These are phyloP conservation scores for Eugnorisma glareosa DNA, from an alignment of 2,888 invertebrate genomes.

Conservation along the genomic window DNA sequence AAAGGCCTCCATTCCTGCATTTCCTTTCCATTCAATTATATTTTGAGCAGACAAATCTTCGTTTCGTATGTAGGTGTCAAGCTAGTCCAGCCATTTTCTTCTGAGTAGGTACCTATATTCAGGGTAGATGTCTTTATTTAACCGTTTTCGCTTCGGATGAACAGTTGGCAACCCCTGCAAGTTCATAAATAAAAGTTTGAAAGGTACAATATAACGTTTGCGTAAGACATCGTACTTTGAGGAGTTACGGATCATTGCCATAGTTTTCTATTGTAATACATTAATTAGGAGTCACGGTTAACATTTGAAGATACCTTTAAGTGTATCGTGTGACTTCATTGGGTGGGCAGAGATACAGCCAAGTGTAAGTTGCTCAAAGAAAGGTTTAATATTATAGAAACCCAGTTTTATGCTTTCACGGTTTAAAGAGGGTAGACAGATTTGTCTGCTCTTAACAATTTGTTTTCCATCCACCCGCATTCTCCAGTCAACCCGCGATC, in stretches of 20 bases:
- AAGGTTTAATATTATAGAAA: neutral
- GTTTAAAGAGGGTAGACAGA: no score
- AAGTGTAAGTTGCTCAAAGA: neutral
- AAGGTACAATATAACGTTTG: conserved; percentile 28
- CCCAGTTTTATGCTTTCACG: no score
- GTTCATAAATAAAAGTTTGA: conserved; percentile 67
- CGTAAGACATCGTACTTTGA: conserved; percentile 37
- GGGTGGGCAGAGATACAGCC: conserved; percentile 1
- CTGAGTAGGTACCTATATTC: neutral
- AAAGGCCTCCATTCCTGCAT: neutral
- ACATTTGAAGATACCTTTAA: conserved; percentile 27
- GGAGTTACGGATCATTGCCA: conserved; percentile 38
- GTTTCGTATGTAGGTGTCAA: no score
- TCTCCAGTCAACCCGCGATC: no score
- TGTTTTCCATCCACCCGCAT: no score
- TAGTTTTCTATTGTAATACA: conserved; percentile 55
- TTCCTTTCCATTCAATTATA: no score
- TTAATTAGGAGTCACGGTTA: conserved; percentile 55
- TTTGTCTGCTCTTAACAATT: no score
- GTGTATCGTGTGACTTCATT: neutral
- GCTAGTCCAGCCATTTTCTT: neutral
- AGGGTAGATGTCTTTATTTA: neutral
- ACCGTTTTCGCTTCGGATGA: neutral
- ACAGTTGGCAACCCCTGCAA: conserved; percentile 58
- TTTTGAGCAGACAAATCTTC: no score